Base-by-base conservation (phyloP, 1,140 invertebrate genomes). In the Drosophila ananassae region DNA sequence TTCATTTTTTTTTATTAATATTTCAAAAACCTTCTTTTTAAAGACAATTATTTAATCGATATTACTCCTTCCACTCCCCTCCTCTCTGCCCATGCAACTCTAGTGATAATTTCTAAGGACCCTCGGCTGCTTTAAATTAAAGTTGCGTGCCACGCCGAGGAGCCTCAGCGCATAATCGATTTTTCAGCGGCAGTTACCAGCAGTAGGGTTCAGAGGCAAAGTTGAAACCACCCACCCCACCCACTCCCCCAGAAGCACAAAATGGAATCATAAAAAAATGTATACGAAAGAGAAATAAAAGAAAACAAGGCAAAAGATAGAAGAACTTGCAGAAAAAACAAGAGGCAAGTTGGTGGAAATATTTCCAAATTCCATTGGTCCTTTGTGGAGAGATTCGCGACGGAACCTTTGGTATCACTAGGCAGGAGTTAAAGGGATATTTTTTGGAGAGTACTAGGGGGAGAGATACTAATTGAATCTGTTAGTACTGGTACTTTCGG, bases 241-340 rank as follows among this genome's bases (percentile, higher is more conserved):
- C 9, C 4, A 17, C 24, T 10, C n/a, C 8, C 6, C 17, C 41
- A 17, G 47, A 48, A 68, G 48, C 50, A 54, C 37, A 44, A 61
- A 62, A 41, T 52, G 64, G 67, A 57, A 37, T 13, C 64, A 56
- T 69, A 69, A 50, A 69, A 69, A 69, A 57, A 64, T 39, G 58
- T 63, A 62, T 61, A 67, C 53, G 24, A 64, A 63, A 37, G 30
- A 46, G 28, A 57, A 50, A 57, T 57, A 13, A 37, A 17, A 8
- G 34, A 10, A 13, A 34, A 57, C 51, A 48, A 57, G 41, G 17
- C 12, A 50, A 57, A 47, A 69, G 44, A 68, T 51, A 57, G 52
- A 39, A 68, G 44, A 67, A 39, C 32, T 48, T 10, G 17, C 51
- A 21, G 53, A 25, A 48, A 28, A 37, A 28, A 13, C 12, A 9